Base-by-base conservation (phyloP, 1,140 invertebrate genomes). In the Parapsyche elsis region DNA sequence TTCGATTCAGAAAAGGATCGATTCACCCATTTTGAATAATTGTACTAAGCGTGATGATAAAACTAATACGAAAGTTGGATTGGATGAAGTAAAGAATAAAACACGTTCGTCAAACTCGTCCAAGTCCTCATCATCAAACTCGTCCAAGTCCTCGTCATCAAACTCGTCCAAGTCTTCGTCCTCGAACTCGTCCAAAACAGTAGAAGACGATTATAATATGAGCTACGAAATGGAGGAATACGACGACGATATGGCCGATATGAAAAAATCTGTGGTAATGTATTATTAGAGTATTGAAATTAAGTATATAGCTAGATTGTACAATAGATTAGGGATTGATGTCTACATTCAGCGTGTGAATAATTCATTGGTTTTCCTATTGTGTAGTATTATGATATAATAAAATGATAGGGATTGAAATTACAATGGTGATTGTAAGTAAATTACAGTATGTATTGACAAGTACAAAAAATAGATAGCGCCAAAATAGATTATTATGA, bases 191-290 rank as follows among this genome's bases (percentile, higher is more conserved):
- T 30, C 73, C 64, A 67, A 46, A 46, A 57, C 21, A n/a, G 1
- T 53, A 4, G 76, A 77, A 38, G 76, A 77, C 5, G 76, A 77
- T 46, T 77, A 77, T 30, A 70, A 77, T 49, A 19, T 19, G 1
- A 77, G 76, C 30, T 77, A 77, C 64, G 76, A 77, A 70, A 77
- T 77, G 19, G 26, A 61, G 21, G 76, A 77, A 7, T 61, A 77
- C 24, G 76, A 77, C 10, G 76, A 45, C 0, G 23, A 77, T 19
- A 19, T 23, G 12, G 19, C 46, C 16, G 5, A 16, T 0, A 46
- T 46, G n/a, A 53, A 73, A 46, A 73, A 73, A 73, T 45, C 30
- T 7, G 44, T 53, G 16, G 71, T 45, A 73, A 45, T 24, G 10
- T n/a, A 24, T 24, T 19, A 67, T 67, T 67, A 67, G 9, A 67